Base-by-base conservation (phyloP, 2,113 vertebrate genomes). In the Epinephelus cyanopodus region DNA sequence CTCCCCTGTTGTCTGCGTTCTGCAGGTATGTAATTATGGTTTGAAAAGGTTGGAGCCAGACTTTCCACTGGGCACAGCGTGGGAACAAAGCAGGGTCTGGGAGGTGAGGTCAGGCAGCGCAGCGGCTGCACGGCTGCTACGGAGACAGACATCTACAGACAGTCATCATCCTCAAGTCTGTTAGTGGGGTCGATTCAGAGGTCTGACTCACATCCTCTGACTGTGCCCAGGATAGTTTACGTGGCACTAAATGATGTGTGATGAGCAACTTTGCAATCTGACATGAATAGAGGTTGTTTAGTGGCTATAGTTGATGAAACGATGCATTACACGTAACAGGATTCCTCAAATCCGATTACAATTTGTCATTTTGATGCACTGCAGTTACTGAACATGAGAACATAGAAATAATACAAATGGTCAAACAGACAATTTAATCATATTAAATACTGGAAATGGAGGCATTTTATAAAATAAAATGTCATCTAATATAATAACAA, bases 11-110 rank as follows among this genome's bases (percentile, higher is more conserved):
- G 92, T 92, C 87, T 92, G 84, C 33, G 25, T 93, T 93, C 86
- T 87, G 88, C 87, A 95, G 94, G 93, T 93, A 84, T 94, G 86
- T 90, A 94, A 95, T 95, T 93, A 93, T 86, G 87, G 82, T 91
- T 92, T 91, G 81, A 90, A 91, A 91, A 89, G 86, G 90, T 88
- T 90, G 93, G 93, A 93, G 93, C 91, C 90, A 94, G 92, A 90
- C 87, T 79, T 89, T 93, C 89, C 85, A 70, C 62, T 85, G 88
- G 92, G 89, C 91, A 89, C 93, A 91, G 80, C 68, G 66, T 88
- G 77, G 83, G 89, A 95, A 93, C 94, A 93, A 90, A 91, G 85
- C 70, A 27, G 79, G 85, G 73, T 82, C 80, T 54, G 60, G 54
- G 72, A 92, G 79, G 62, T 5, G 79, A 89, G 81, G 83, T 87